Conservation (phyloP, 2,797 vertebrate genomes). For the Muraenolepis orangiensis region DNA sequence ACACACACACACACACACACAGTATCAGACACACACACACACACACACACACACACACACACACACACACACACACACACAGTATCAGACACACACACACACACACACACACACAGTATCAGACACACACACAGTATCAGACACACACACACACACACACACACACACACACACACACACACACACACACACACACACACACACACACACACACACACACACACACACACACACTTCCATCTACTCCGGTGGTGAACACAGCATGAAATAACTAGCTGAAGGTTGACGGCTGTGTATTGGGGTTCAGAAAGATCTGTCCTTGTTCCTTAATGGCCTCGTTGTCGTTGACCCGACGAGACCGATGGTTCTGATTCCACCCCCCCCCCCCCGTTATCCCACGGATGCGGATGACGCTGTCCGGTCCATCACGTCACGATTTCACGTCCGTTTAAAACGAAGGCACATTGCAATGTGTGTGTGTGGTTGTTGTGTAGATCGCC, state of each 20-base stretch:
- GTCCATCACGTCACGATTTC: neutral
- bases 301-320: neutral
- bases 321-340: neutral
- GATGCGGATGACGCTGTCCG: neutral
- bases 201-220: constrained; percentile 8
- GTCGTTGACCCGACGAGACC: no score
- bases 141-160: constrained; percentile 1
- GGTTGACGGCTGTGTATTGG: neutral
- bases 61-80: neutral
- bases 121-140: neutral
- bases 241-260: neutral
- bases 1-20: constrained; percentile 18
- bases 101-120: constrained; percentile 12
- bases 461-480: constrained; percentile 49
- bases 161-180: constrained; percentile 21
- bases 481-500: constrained; percentile 67
- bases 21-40: neutral
- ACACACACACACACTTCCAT: constrained; percentile 10
- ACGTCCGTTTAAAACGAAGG: constrained; percentile 42
- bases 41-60: constrained; percentile 18
- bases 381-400: no score
- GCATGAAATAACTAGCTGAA: neutral
- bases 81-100: neutral
- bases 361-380: no score
- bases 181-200: neutral